A percentile compares a stretch with the other conserved stretches of the same genome.
Conservation (phyloP, 1,140 invertebrate species). For the Catajapyx aquilonaris region DNA sequence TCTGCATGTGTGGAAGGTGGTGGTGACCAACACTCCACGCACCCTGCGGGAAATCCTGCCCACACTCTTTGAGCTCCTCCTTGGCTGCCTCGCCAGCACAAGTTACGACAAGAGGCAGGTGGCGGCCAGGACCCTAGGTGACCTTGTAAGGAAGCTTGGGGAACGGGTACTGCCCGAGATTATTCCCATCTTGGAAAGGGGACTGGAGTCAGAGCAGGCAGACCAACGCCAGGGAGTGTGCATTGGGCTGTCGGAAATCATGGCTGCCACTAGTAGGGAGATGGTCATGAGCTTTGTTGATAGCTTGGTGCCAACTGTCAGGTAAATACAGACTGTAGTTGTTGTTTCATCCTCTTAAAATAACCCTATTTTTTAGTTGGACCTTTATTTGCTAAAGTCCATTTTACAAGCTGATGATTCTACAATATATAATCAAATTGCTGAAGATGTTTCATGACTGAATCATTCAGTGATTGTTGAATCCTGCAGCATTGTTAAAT, state of each 20-base stretch:
- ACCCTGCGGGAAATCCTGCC: conserved; percentile 92
- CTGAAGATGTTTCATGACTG: too few species aligned
- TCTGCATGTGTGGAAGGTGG: conserved; percentile 92
- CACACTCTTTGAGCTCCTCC: conserved; percentile 72
- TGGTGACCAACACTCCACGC: conserved; percentile 88
- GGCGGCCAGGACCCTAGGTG: conserved; percentile 86
- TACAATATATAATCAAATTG: too few species aligned
- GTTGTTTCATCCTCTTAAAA: not conserved
- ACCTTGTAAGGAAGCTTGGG: conserved; percentile 91
- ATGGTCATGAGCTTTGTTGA: conserved; percentile 87
- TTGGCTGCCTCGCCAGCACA: conserved; percentile 84
- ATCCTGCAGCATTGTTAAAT: too few species aligned
- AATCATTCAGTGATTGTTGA: too few species aligned
- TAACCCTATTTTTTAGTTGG: not conserved
- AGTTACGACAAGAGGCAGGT: conserved; percentile 91
- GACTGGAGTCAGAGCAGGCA: conserved; percentile 67
- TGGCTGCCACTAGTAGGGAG: conserved; percentile 84
- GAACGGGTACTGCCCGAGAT: conserved; percentile 95
- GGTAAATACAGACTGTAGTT: too few species aligned
- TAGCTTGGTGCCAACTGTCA: conserved; percentile 89
- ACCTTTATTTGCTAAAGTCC: too few species aligned
- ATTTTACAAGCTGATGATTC: too few species aligned
- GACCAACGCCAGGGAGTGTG: conserved; percentile 96
- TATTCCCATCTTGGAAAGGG: conserved; percentile 87
- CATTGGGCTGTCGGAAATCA: conserved; percentile 94